Percentiles rank a stretch among this genome's conserved stretches.
Evolutionary conservation across 2,797 vertebrate species (phyloP).

Genomic region (Macrochelys suwanniensis): DNA sequence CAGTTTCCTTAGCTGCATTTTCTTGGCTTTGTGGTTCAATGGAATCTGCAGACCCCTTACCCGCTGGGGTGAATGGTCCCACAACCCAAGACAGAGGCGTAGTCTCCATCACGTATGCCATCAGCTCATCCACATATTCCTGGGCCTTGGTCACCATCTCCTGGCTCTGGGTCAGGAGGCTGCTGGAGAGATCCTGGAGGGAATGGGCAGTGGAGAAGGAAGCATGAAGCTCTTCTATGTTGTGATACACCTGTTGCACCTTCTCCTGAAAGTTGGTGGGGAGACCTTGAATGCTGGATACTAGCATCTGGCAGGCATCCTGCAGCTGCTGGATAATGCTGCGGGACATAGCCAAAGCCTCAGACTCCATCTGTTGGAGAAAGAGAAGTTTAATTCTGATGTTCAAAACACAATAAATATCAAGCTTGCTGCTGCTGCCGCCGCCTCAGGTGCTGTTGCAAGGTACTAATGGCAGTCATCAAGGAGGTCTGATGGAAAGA

Average conservation of each 20-base stretch:
- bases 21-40: too few species aligned
- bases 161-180: constrained; percentile 82
- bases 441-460: not conserved
- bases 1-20: too few species aligned
- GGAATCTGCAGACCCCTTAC: not conserved
- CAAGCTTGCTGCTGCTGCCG: too few species aligned
- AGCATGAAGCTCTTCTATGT: constrained; percentile 84
- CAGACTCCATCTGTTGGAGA: constrained; percentile 83
- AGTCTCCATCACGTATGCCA: constrained; percentile 84
- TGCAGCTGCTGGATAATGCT: constrained; percentile 65
- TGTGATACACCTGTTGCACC: constrained; percentile 79
- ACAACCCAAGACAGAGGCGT: constrained; percentile 88
- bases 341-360: constrained; percentile 84
- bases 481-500: too few species aligned
- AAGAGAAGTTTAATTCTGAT: too few species aligned
- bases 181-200: constrained; percentile 79
- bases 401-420: too few species aligned
- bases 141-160: constrained; percentile 71
- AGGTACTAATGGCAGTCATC: too few species aligned
- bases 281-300: constrained; percentile 64
- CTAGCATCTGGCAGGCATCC: constrained; percentile 34
- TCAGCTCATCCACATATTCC: constrained; percentile 83
- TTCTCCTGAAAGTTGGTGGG: constrained; percentile 71
- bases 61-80: constrained; percentile 84
- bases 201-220: constrained; percentile 77